Evolutionary conservation across 2,797 vertebrate species (phyloP).

Genomic region (Aeoliscus strigatus): DNA sequence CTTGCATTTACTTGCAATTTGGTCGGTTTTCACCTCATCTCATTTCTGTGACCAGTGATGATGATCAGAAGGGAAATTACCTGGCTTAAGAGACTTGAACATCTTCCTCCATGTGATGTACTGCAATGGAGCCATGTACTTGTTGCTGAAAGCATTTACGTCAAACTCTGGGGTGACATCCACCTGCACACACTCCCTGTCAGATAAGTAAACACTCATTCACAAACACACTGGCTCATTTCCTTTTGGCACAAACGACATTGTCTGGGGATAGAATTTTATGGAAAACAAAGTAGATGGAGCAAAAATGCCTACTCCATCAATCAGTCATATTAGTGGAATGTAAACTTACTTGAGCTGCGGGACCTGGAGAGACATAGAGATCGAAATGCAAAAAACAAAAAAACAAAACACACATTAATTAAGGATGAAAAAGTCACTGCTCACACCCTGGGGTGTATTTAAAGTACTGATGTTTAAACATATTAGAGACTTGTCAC

Average conservation of each 20-base stretch:
- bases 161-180: constrained; percentile 56
- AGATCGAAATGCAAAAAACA: too few species aligned
- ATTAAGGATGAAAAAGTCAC: constrained; percentile 7
- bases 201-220: constrained; percentile 9
- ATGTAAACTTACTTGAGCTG: constrained; percentile 70
- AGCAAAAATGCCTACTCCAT: constrained; percentile 14
- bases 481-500: not conserved
- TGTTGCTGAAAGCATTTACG: constrained; percentile 63
- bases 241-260: constrained; percentile 8
- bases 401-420: constrained; percentile 13
- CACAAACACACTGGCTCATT: constrained; percentile 2
- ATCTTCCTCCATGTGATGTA: constrained; percentile 83
- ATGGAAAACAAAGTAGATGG: constrained; percentile 17
- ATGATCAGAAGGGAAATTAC: constrained; percentile 44
- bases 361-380: constrained; percentile 76
- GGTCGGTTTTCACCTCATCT: constrained; percentile 4
- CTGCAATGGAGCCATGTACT: constrained; percentile 76
- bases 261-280: constrained; percentile 12
- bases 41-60: constrained; percentile 19
- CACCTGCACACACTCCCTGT: constrained; percentile 50
- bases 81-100: constrained; percentile 74
- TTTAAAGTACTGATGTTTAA: too few species aligned
- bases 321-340: constrained; percentile 9
- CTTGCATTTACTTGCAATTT: constrained; percentile 8
- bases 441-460: too few species aligned